Evolutionary conservation across 2,888 invertebrate species (phyloP), one percentile per base, ranked within the genome.

Genomic region (Dexiosoma caninum): DNA sequence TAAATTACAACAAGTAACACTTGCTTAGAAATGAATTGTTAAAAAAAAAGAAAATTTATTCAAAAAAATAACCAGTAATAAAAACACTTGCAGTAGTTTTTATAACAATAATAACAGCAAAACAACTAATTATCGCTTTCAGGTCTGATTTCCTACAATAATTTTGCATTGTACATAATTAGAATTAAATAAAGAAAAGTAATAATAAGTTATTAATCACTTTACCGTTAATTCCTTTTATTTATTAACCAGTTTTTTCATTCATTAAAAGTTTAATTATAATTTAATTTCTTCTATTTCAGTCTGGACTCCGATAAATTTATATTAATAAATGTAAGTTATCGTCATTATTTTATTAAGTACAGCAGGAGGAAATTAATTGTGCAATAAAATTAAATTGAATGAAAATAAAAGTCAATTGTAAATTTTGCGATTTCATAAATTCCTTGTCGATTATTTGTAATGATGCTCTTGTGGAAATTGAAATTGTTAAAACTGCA

Each of bases 271-370:
- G 10, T 40, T n/a, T 64, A 79, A 74, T 51, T 42, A 30, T 49
- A 35, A 10, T 60, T 70, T 30, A 7, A 49, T 74, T 72, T 60
- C 62, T 49, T 72, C 16, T 72, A 30, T 79, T 92, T 55, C 92
- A 97, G 96, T 90, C 92, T 97, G 91, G 95, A 96, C 85, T 92
- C 92, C 85, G 94, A 95, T 87, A 95, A 95, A 89, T 95, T 97
- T 89, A 93, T 94, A 87, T 92, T 97, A 90, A 96, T 97, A 85
- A 96, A 97, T 91, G 97, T 97, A 91, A 96, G 96, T 95, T 90
- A 19, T 40, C 40, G 30, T n/a, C n/a, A n/a, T n/a, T n/a, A n/a
- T n/a, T n/a, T 67, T 42, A 27, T 66, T 49, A 12, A 27, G 10
- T 21, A 46, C 9, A 53, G 27, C 23, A 49, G 35, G 19, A 27